Evolutionary conservation across 1,140 invertebrate species (phyloP), one percentile per base, ranked within the genome.

Genomic region (Bombus confusus): DNA sequence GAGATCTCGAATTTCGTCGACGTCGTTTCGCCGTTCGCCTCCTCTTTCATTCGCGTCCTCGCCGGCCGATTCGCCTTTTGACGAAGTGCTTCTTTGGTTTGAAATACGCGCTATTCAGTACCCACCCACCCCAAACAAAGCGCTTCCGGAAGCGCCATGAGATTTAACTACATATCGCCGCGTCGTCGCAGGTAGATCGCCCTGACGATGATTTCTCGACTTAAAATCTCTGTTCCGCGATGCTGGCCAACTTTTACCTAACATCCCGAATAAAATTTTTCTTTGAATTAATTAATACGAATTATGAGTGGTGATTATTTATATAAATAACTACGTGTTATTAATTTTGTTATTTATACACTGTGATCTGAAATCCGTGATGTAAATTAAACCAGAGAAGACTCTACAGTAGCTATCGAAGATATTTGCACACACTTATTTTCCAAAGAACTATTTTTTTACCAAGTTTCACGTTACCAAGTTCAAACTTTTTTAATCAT

Each of bases 71-170:
- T 94, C 94, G 94, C 93, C 93, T 95, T 94, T 94, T 95, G 94
- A 94, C 94, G 93, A 94, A 94, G 90, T 94, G 94, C 94, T 95
- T 95, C 94, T 94, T 94, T 94, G 91, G 93, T 93, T 93, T 94
- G 91, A 93, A 94, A 93, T 91, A 88, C 91, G 86, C 89, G 86
- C 89, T 91, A 94, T 94, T 94, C 93, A 92, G 94, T 94, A 92
- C 90, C 81, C 88, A 83, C 86, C 86, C 83, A 80, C 78, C 79
- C 82, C 79, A 79, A 91, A 94, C 93, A 94, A 94, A 91, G 93
- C 89, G 85, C 77, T 94, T 94, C 94, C 94, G 94, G 94, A 93
- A 92, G 41, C 76, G 83, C 68, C 85, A 86, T 84, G 76, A 89
- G 86, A 87, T 87, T 90, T 90, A 87, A 86, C 88, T 89, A 83